These are phyloP conservation scores for Mormyrops boulengeri DNA, from an alignment of 2,797 vertebrate species.

Conservation along the genomic window DNA sequence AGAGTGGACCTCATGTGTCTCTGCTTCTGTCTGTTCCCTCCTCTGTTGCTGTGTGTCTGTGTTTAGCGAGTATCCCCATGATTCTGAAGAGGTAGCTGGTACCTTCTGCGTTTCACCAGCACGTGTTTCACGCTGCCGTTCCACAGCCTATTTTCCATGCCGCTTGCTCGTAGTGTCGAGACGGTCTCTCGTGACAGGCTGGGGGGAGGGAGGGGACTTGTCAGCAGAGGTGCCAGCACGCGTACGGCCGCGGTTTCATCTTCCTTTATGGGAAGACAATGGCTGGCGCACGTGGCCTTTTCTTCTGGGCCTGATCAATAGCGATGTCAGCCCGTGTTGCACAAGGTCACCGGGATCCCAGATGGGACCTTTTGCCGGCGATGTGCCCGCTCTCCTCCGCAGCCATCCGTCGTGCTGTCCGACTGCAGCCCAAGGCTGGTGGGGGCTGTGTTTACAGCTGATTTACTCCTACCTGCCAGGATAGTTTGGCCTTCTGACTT, in stretches of 20 bases:
- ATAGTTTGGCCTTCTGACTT: constrained; percentile 21
- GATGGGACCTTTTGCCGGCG: constrained; percentile 39
- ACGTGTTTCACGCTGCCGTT: not conserved
- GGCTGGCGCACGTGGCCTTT: constrained; percentile 25
- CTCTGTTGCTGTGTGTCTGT: not conserved
- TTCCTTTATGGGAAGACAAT: constrained; percentile 5
- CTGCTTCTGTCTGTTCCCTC: not conserved
- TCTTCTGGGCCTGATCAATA: constrained; percentile 39
- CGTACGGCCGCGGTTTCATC: constrained; percentile 1
- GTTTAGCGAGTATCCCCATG: not conserved
- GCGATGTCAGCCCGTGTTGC: constrained; percentile 37
- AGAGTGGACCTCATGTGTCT: not conserved
- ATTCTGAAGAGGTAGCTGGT: not conserved
- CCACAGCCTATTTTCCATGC: not conserved
- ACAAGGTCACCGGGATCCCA: constrained; percentile 45
- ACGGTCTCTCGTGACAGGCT: not conserved
- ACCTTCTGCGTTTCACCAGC: not conserved
- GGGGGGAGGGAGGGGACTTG: not conserved
- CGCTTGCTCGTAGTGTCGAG: not conserved
- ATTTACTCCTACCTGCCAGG: constrained; percentile 38
- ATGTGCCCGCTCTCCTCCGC: constrained; percentile 33
- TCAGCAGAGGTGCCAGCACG: not conserved
- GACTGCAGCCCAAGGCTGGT: constrained; percentile 36
- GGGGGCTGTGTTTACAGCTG: constrained; percentile 26
- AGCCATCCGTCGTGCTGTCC: constrained; percentile 26